phyloP scores from a whole-genome alignment of 2,888 invertebrate genomes.

The Malthinus flaveolus region DNA sequence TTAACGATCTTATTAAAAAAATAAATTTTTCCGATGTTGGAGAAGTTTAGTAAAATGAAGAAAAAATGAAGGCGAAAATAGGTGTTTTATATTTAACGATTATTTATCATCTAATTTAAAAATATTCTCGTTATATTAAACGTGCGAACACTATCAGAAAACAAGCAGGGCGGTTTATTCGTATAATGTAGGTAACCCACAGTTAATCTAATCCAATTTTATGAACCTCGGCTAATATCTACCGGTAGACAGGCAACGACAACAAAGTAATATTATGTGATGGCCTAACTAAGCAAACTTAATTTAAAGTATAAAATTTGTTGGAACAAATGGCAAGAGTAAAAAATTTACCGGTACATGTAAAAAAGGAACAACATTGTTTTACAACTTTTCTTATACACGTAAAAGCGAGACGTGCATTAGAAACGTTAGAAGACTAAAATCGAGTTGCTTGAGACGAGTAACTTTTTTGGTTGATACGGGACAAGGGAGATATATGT shows the following conservation, averaged over 20 bases:
- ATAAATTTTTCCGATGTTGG: conserved; percentile 4
- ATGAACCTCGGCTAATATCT: conserved; percentile 36
- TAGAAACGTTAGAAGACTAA: conserved; percentile 29
- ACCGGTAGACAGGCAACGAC: conserved; percentile 33
- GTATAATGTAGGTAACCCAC: conserved; percentile 28
- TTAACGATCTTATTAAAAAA: not conserved
- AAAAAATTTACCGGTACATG: not conserved
- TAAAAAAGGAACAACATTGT: not conserved
- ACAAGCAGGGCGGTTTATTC: conserved; percentile 23
- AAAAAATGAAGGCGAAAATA: conserved; percentile 25
- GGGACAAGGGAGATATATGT: conserved; percentile 42
- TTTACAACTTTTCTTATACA: conserved; percentile 3
- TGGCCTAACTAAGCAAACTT: not conserved
- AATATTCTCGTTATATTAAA: conserved; percentile 32
- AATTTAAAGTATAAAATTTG: not conserved
- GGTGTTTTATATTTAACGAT: conserved; percentile 18
- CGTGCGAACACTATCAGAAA: conserved; percentile 30
- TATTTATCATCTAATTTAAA: conserved; percentile 33
- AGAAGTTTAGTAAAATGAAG: conserved; percentile 22
- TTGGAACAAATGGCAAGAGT: not conserved
- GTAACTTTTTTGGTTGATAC: conserved; percentile 32
- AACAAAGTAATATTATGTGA: conserved; percentile 22
- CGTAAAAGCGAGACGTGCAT: conserved; percentile 16
- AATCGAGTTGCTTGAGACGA: conserved; percentile 33
- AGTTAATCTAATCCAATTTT: conserved; percentile 39